Evolutionary conservation across 2,797 vertebrate genomes (phyloP).

Genomic region (Micropoecilia bifurca): DNA sequence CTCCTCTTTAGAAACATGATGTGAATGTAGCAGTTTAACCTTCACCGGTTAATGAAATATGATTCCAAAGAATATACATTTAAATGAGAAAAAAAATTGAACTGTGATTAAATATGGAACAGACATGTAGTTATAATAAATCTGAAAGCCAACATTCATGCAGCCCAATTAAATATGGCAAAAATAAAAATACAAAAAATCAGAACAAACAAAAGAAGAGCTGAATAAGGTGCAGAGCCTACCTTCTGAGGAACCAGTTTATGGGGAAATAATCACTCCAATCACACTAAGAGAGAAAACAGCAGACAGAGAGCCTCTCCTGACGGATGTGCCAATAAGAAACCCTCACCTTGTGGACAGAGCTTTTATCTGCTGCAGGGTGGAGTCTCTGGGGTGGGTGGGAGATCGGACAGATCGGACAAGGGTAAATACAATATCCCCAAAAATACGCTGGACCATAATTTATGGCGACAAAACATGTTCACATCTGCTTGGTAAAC

Average conservation of each 20-base stretch:
- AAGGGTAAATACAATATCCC: conserved; percentile 41
- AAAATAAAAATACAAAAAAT: neutral
- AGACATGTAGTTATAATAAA: neutral
- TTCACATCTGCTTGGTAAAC: conserved; percentile 29
- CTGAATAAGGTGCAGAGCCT: conserved; percentile 36
- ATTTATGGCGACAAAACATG: conserved; percentile 51
- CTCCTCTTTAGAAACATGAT: neutral
- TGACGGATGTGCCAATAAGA: conserved; percentile 85
- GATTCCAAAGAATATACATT: neutral
- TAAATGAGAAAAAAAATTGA: neutral
- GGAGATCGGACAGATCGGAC: conserved; percentile 27
- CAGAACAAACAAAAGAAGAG: neutral
- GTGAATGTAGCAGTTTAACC: neutral
- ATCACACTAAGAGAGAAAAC: conserved; percentile 45
- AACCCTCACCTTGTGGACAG: conserved; percentile 85
- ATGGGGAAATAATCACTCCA: conserved; percentile 70
- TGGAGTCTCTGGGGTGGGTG: conserved; percentile 82
- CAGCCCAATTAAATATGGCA: neutral
- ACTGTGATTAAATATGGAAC: neutral
- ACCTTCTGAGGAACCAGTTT: conserved; percentile 65
- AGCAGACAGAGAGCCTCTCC: conserved; percentile 55
- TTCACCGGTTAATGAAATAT: neutral
- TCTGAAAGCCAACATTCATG: neutral
- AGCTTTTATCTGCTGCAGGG: conserved; percentile 96
- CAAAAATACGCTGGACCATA: conserved; percentile 29